These are phyloP conservation scores for Zingel zingel DNA, from an alignment of 2,113 vertebrate species.

Conservation along the genomic window DNA sequence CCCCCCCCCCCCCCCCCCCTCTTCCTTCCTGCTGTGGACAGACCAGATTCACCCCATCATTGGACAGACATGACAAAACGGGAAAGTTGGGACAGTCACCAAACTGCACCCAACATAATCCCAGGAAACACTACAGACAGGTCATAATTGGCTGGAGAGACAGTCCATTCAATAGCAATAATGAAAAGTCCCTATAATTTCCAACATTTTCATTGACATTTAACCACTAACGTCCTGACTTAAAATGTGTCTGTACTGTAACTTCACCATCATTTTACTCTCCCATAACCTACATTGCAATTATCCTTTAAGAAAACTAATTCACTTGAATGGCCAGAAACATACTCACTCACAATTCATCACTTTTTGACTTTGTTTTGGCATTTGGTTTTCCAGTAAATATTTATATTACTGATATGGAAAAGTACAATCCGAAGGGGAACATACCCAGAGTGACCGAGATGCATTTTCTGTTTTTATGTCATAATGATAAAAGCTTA, in stretches of 20 bases:
- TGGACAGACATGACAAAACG: slow-evolving; percentile 5
- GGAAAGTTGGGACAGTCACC: neutral
- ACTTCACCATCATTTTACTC: neutral
- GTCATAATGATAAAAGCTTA: neutral
- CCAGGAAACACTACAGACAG: neutral
- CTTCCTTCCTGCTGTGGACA: slow-evolving; percentile 62
- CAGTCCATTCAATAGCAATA: neutral
- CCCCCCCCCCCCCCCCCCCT: slow-evolving; percentile 10
- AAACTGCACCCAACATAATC: neutral
- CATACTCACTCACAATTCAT: too few relatives aligned
- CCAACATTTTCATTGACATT: neutral
- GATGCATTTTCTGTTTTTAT: neutral
- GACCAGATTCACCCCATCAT: slow-evolving; percentile 16
- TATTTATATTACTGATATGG: too few relatives aligned
- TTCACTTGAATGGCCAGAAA: neutral
- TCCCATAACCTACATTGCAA: neutral
- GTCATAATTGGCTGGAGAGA: too few relatives aligned
- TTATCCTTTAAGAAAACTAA: neutral
- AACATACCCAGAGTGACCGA: too few relatives aligned
- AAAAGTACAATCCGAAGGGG: too few relatives aligned
- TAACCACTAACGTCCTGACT: neutral
- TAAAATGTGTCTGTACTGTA: neutral
- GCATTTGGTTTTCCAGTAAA: too few relatives aligned
- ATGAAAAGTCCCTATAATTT: neutral
- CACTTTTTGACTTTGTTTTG: too few relatives aligned